These are phyloP conservation scores for Lordiphosa andalusiaca DNA, from an alignment of 2,888 invertebrate genomes.

Conservation along the genomic window DNA sequence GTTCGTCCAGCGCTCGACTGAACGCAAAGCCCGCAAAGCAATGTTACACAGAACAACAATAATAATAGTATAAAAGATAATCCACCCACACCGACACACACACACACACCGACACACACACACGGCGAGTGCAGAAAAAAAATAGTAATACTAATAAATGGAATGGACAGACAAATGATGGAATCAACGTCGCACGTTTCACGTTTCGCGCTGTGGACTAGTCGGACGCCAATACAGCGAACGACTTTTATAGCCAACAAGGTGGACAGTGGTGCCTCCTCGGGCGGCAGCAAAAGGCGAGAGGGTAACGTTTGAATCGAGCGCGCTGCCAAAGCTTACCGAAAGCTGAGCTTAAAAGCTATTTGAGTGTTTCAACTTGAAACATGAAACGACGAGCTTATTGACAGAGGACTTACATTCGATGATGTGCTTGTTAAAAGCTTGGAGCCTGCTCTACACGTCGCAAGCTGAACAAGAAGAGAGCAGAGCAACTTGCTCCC, in stretches of 20 bases:
- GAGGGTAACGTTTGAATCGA: no score
- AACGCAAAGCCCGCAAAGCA: slow-evolving; percentile 30
- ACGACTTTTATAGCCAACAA: slow-evolving; percentile 70
- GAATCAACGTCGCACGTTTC: slow-evolving; percentile 43
- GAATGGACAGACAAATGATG: slow-evolving; percentile 42
- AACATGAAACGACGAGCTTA: no score
- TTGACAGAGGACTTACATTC: no score
- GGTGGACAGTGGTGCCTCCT: slow-evolving; percentile 24
- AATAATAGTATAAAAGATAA: slow-evolving; percentile 18
- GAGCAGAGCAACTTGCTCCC: no score
- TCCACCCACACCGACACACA: slow-evolving; percentile 23
- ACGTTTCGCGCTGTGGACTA: slow-evolving; percentile 42
- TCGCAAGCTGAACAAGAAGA: no score
- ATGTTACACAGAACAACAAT: slow-evolving; percentile 23
- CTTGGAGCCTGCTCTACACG: no score
- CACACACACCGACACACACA: slow-evolving; percentile 19
- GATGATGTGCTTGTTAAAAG: no score
- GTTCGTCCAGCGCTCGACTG: slow-evolving; percentile 59
- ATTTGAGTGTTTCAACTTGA: no score
- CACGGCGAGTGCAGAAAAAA: neutral
- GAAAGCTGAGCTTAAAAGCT: no score
- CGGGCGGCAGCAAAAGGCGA: no score
- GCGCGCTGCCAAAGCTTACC: no score
- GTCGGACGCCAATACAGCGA: slow-evolving; percentile 47
- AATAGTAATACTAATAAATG: slow-evolving; percentile 24